phyloP scores from a whole-genome alignment of 2,797 vertebrate species.

The Taenioides sp. region DNA sequence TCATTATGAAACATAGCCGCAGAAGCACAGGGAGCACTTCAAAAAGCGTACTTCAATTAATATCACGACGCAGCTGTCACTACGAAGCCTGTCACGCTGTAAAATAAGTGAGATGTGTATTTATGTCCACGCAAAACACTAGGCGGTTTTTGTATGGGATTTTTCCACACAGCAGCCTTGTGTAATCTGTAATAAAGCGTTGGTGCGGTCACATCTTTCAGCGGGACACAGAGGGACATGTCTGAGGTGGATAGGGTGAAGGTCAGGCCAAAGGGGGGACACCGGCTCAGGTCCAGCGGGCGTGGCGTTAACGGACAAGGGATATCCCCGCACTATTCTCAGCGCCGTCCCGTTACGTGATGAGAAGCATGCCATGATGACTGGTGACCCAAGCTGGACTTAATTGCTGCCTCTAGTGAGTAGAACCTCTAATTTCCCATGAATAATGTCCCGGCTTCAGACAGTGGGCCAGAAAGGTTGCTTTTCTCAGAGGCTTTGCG shows the following conservation, averaged over 20 bases:
- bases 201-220: slow-evolving; percentile 52
- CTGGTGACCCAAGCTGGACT: slow-evolving; percentile 51
- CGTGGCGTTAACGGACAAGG: slow-evolving; percentile 47
- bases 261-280: slow-evolving; percentile 45
- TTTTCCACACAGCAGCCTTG: slow-evolving; percentile 44
- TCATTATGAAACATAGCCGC: slow-evolving; percentile 72
- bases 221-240: slow-evolving; percentile 36
- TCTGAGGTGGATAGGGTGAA: slow-evolving; percentile 45
- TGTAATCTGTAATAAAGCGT: slow-evolving; percentile 46
- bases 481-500: slow-evolving; percentile 71
- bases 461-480: slow-evolving; percentile 66
- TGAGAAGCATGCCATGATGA: slow-evolving; percentile 53
- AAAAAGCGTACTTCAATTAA: slow-evolving; percentile 56
- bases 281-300: slow-evolving; percentile 31
- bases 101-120: slow-evolving; percentile 46
- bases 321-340: slow-evolving; percentile 60
- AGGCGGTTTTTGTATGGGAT: slow-evolving; percentile 36
- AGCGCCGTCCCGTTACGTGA: slow-evolving; percentile 33
- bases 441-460: slow-evolving; percentile 71
- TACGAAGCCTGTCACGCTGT: slow-evolving; percentile 25
- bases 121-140: slow-evolving; percentile 48
- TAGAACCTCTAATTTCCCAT: slow-evolving; percentile 75
- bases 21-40: slow-evolving; percentile 61
- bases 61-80: slow-evolving; percentile 39
- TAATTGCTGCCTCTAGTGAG: slow-evolving; percentile 70